Evolutionary conservation across 2,797 vertebrate species (phyloP).

Genomic region (Echiichthys vipera): DNA sequence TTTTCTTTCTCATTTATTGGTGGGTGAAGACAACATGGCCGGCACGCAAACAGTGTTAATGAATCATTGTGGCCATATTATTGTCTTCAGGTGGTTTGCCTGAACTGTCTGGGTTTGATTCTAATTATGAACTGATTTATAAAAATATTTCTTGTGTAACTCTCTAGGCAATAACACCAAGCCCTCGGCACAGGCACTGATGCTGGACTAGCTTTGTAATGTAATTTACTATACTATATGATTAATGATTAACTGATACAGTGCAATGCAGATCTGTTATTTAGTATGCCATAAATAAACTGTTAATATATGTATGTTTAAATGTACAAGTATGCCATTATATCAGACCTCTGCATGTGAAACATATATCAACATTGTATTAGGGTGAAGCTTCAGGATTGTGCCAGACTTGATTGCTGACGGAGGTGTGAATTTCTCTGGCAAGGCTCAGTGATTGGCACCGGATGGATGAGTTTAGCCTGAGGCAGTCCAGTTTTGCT

Average conservation of each 20-base stretch:
- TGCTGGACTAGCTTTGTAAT: background rate
- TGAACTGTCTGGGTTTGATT: background rate
- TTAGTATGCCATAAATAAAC: background rate
- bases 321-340: background rate
- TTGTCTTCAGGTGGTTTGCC: background rate
- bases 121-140: background rate
- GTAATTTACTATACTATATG: background rate
- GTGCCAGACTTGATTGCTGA: constrained; percentile 30
- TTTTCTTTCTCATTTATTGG: background rate
- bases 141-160: background rate
- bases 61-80: background rate
- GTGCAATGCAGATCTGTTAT: background rate
- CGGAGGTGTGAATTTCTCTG: constrained; percentile 61
- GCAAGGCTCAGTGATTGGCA: constrained; percentile 72
- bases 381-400: constrained; percentile 10
- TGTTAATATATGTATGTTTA: background rate
- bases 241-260: background rate
- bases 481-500: constrained; percentile 64
- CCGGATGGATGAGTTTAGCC: constrained; percentile 69
- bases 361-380: constrained; percentile 2
- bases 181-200: background rate
- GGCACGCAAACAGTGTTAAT: background rate
- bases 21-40: background rate
- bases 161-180: background rate
- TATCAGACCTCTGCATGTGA: background rate